Evolutionary conservation across 2,888 invertebrate genomes (phyloP), one percentile per base, ranked within the genome.

Genomic region (Onthophagus sagittarius): DNA sequence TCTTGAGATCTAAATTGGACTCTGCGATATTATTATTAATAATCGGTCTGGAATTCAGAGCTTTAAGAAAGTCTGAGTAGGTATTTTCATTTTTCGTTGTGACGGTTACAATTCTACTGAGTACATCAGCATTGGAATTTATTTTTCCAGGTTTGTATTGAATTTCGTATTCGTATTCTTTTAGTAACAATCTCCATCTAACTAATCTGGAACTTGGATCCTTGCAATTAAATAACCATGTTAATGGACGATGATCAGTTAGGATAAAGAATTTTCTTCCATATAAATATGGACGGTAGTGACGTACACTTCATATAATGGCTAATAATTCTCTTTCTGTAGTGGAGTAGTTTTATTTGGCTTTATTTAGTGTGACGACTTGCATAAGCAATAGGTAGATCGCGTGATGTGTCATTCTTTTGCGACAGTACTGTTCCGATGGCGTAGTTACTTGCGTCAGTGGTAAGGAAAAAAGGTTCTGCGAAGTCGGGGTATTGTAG

Each of bases 251-350:
- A 73, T 85, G 84, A 73, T 85, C 83, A 0, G 80, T 84, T 3
- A 80, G 23, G 9, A 85, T 79, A 7, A 62, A 77, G 71, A 85
- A 85, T 74, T 81, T 77, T 39, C 79, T 77, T 13, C 84, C 84
- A 72, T 79, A 83, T 1, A 85, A 71, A 72, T 84, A 85, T 4
- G 84, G 82, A 39, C 83, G 15, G 74, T 84, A 85, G 74, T 83
- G 78, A 76, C 83, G 80, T 0, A 39, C 39, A 39, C 65, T 3
- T 67, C 62, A 72, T 13, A 72, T 13, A 0, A 72, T 69, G 5
- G 67, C 72, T n/a, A 72, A 23, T 63, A 71, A 73, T 78, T 85
- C 84, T 65, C 79, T 79, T 77, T 86, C 84, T 0, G 78, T 84
- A 0, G 83, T 82, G 0, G 77, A 77, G 73, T 85, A 85, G 69